These are phyloP conservation scores for Athalia rosae DNA, from an alignment of 2,888 invertebrate genomes.

Conservation along the genomic window DNA sequence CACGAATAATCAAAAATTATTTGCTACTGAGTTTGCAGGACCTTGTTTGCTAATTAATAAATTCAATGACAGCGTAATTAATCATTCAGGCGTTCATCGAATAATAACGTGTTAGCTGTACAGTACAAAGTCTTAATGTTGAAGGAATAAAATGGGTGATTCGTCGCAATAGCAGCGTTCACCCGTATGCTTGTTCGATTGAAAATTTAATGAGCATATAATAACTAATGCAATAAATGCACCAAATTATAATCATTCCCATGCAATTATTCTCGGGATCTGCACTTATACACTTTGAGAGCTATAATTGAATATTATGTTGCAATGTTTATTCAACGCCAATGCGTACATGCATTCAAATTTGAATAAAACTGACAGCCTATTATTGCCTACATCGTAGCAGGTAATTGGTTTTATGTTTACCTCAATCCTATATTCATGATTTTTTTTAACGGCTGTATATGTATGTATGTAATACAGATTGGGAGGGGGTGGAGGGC, in stretches of 20 bases:
- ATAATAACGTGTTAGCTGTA: background rate
- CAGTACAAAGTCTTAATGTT: background rate
- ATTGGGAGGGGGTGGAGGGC: background rate
- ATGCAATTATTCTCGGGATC: background rate
- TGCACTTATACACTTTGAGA: slow-evolving; percentile 2
- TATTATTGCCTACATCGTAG: slow-evolving; percentile 15
- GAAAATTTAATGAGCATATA: slow-evolving; percentile 2
- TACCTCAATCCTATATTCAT: background rate
- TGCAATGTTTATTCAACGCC: slow-evolving; percentile 15
- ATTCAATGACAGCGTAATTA: background rate
- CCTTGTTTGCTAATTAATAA: slow-evolving; percentile 8
- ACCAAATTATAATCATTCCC: background rate
- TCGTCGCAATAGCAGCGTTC: slow-evolving; percentile 4
- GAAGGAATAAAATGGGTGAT: background rate
- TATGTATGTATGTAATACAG: background rate
- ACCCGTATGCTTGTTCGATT: background rate
- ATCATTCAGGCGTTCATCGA: slow-evolving; percentile 3
- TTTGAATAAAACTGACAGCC: slow-evolving; percentile 35
- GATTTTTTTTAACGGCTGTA: background rate
- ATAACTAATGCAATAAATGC: background rate
- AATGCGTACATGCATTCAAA: slow-evolving; percentile 15
- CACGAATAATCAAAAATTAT: no score
- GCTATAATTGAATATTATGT: slow-evolving; percentile 8
- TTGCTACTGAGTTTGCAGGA: background rate
- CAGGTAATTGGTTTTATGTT: background rate